phyloP scores from a whole-genome alignment of 2,113 vertebrate species.

The Lota lota region DNA sequence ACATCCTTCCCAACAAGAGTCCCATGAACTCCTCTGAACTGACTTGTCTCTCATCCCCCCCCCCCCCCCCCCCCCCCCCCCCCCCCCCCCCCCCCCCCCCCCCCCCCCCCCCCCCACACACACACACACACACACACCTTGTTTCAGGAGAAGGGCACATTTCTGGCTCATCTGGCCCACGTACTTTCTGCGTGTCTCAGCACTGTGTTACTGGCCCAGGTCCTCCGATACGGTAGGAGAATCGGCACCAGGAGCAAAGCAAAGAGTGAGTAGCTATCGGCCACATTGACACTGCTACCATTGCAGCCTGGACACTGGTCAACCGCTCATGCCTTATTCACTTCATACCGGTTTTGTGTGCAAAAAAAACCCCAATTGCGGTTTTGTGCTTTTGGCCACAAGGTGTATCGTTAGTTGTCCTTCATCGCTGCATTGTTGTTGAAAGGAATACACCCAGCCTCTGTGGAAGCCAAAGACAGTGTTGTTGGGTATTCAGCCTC shows the following conservation, averaged over 20 bases:
- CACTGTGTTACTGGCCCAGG: conserved; percentile 72
- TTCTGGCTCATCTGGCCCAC: conserved; percentile 63
- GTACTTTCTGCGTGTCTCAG: conserved; percentile 73
- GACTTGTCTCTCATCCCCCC: too few species aligned
- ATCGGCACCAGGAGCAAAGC: conserved; percentile 13
- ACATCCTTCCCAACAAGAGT: too few species aligned
- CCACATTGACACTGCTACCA: background rate
- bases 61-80: background rate
- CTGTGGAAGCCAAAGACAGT: too few species aligned
- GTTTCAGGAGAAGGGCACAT: conserved; percentile 73
- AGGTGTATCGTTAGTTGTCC: too few species aligned
- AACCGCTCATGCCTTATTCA: background rate
- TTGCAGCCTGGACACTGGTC: background rate
- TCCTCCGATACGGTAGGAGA: conserved; percentile 71
- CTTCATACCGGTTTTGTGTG: background rate
- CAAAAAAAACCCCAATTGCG: too few species aligned
- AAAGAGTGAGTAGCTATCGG: conserved; percentile 41
- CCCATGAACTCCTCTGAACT: too few species aligned
- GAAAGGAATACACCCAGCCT: too few species aligned
- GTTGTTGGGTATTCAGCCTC: too few species aligned
- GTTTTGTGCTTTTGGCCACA: too few species aligned
- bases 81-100: background rate
- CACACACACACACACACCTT: too few species aligned
- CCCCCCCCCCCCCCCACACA: background rate
- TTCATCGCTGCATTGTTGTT: too few species aligned